Evolutionary conservation across 2,888 invertebrate species (phyloP), one percentile per base, ranked within the genome.

Genomic region (Napeogenes inachia): DNA sequence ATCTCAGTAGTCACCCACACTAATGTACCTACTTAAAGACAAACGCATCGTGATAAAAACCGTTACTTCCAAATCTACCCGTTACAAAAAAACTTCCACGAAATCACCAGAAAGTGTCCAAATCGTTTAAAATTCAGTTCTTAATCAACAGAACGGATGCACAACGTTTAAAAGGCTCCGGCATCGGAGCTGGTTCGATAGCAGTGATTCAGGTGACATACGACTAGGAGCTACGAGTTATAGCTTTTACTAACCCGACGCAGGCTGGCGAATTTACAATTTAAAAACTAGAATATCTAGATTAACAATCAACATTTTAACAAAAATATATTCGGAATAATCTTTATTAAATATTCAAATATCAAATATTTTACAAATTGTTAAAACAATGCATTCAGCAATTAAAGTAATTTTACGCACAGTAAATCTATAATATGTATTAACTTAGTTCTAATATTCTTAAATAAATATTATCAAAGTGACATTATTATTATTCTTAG

Each of bases 151-250:
- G 75, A 74, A 74, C 71, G 76, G 75, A 78, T 79, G 81, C 75
- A 79, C 79, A 81, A 81, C 82, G 82, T 81, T 84, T 81, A 78
- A 82, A 83, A 76, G 79, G 77, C 75, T 77, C 78, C 80, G 83
- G 80, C 84, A 84, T 81, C 79, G 79, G 78, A 81, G 81, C 81
- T 82, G 84, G 84, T 84, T 83, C 85, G 85, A 85, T 85, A 82
- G 81, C 74, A 75, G 77, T 81, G 77, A 81, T 83, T 79, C 79
- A 76, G 75, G 83, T 82, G 80, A 85, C 79, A 75, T 83, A 85
- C 79, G 78, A 78, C 78, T 76, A 71, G 73, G 73, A 73, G 72
- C 75, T 71, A 77, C 78, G 78, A 85, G 85, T 86, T 85, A 84
- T 84, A 75, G 79, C 71, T 74, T 55, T 57, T 57, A 45, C 60